These are phyloP conservation scores for Regulus satrapa DNA, from an alignment of 2,113 vertebrate genomes.

Conservation along the genomic window DNA sequence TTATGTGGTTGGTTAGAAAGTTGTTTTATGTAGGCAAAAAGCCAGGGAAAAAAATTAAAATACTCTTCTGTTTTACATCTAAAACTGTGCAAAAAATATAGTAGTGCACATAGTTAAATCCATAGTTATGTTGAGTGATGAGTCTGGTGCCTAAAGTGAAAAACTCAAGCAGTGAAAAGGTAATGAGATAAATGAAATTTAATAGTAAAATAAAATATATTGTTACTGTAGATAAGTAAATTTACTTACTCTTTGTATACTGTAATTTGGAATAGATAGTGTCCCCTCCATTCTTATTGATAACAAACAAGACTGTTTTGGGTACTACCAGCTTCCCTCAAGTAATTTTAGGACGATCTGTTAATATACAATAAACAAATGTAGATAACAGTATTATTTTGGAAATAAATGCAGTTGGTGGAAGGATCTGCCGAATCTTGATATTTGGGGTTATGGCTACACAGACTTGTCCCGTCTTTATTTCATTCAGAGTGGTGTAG, in stretches of 20 bases:
- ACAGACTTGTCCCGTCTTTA: neutral
- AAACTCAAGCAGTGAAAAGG: neutral
- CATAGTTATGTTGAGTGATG: neutral
- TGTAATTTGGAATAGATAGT: neutral
- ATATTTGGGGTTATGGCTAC: neutral
- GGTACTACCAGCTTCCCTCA: neutral
- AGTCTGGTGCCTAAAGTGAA: neutral
- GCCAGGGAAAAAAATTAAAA: neutral
- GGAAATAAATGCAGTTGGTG: neutral
- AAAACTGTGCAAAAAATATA: neutral
- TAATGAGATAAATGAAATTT: neutral
- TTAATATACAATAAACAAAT: too few species aligned
- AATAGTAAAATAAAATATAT: neutral
- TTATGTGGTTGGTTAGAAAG: neutral
- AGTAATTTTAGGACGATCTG: neutral
- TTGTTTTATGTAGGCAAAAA: neutral
- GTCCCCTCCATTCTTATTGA: neutral
- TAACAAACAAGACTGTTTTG: neutral
- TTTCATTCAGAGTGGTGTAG: neutral
- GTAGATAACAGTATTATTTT: neutral
- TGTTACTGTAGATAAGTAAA: neutral
- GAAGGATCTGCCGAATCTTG: neutral
- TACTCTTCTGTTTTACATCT: neutral
- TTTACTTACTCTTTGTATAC: neutral
- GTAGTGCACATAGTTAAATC: neutral